Evolutionary conservation across 2,797 vertebrate species (phyloP), one percentile per base, ranked within the genome.

Genomic region (Macroramphosus scolopax): DNA sequence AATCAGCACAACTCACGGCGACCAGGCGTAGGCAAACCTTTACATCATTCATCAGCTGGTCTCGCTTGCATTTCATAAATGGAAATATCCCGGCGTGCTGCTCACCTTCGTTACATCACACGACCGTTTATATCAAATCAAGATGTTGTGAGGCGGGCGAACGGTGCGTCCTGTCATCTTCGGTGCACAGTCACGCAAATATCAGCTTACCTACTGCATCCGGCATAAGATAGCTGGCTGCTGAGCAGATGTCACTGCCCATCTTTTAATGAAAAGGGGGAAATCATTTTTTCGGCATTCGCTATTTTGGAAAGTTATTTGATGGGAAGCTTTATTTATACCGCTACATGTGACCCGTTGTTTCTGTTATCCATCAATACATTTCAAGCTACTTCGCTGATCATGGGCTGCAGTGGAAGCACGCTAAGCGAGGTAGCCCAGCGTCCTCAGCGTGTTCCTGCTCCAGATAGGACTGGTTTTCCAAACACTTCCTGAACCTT

Each of bases 1-100:
- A 50, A 74, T 73, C 56, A 72, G 50, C 53, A 55, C 36, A 30
- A 12, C 39, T 39, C 42, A 22, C 39, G 48, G 26, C 18, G 26
- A 33, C 22, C 17, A 24, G 37, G 33, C 22, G 16, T 36, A 35
- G 25, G 48, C 20, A 43, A 33, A 28, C 17, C n/a, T 47, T 49
- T 63, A 25, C 36, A 60, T 59, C 59, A 60, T 53, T 72, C 53
- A 68, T 39, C 4, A 5, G 6, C 17, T 5, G 9, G 11, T 33
- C 51, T 36, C 18, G 10, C 30, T 20, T 33, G 13, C 35, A 32
- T 28, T 37, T 35, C 30, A 33, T 30, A 56, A n/a, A 3, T 17
- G 20, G 15, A 13, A 30, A 8, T 28, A 24, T 33, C 15, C 7
- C 11, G 22, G 3, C 14, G 1, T 13, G 33, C 8, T 17, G 24